phyloP scores from a whole-genome alignment of 2,113 vertebrate species.

The Neolamprologus ventralis region DNA sequence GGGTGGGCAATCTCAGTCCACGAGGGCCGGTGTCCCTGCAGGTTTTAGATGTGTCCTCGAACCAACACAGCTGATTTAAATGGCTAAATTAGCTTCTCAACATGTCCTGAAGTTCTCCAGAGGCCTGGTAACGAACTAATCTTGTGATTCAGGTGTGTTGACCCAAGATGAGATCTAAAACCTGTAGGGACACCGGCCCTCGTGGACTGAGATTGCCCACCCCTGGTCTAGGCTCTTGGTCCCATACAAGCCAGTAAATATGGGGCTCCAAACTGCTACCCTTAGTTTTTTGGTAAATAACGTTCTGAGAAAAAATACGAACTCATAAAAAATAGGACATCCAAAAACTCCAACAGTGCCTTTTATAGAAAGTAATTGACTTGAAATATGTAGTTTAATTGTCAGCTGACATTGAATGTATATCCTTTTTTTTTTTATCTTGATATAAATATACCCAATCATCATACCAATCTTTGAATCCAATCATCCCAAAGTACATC shows the following conservation, averaged over 20 bases:
- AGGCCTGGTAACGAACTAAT: too few species aligned
- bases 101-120: too few species aligned
- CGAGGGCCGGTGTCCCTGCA: too few species aligned
- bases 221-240: neutral
- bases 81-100: too few species aligned
- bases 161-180: too few species aligned
- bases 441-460: neutral
- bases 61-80: too few species aligned
- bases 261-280: neutral
- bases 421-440: neutral
- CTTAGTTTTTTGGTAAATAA: neutral
- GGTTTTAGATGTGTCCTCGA: too few species aligned
- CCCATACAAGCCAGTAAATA: neutral
- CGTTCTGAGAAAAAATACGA: rapidly evolving
- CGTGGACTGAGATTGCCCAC: too few species aligned
- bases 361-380: neutral
- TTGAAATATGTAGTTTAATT: neutral
- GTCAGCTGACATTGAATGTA: neutral
- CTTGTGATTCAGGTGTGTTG: too few species aligned
- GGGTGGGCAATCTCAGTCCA: too few species aligned
- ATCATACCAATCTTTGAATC: neutral
- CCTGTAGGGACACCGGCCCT: too few species aligned
- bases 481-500: neutral
- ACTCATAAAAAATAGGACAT: neutral
- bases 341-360: neutral